These are phyloP conservation scores for Oplegnathus fasciatus DNA, from an alignment of 2,113 vertebrate genomes.

Conservation along the genomic window DNA sequence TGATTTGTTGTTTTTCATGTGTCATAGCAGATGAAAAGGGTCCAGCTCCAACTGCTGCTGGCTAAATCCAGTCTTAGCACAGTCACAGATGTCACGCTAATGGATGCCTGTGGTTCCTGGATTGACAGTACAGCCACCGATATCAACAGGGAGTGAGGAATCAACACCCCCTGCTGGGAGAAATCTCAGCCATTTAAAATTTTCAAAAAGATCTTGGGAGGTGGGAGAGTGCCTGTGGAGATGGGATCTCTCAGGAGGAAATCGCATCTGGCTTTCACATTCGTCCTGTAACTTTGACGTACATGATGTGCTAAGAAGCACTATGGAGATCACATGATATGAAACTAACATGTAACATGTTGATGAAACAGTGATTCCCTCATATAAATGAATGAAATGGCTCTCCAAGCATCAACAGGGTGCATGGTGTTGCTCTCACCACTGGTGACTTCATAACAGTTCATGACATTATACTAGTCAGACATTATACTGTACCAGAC, in stretches of 20 bases:
- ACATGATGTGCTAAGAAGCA: constrained; percentile 17
- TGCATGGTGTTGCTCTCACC: not conserved
- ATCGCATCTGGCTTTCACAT: constrained; percentile 20
- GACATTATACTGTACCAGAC: no score
- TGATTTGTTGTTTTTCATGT: constrained; percentile 13
- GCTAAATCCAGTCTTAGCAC: constrained; percentile 54
- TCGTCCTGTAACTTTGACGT: not conserved
- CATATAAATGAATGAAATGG: not conserved
- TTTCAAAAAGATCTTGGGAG: constrained; percentile 44
- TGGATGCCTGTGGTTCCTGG: constrained; percentile 48
- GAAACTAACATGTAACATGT: not conserved
- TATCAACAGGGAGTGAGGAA: constrained; percentile 57
- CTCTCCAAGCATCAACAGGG: not conserved
- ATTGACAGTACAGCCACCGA: constrained; percentile 43
- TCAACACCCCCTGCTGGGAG: constrained; percentile 41
- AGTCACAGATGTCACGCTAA: constrained; percentile 65
- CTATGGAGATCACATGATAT: not conserved
- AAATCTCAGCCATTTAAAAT: constrained; percentile 65
- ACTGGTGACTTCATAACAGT: not conserved
- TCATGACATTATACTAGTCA: not conserved
- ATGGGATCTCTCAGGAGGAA: constrained; percentile 30
- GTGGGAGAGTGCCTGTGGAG: constrained; percentile 22
- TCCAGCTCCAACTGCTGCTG: constrained; percentile 42
- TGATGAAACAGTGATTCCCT: not conserved
- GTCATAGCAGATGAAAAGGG: constrained; percentile 32